Conservation (phyloP, 2,797 vertebrate genomes). For the Chelon labrosus region DNA sequence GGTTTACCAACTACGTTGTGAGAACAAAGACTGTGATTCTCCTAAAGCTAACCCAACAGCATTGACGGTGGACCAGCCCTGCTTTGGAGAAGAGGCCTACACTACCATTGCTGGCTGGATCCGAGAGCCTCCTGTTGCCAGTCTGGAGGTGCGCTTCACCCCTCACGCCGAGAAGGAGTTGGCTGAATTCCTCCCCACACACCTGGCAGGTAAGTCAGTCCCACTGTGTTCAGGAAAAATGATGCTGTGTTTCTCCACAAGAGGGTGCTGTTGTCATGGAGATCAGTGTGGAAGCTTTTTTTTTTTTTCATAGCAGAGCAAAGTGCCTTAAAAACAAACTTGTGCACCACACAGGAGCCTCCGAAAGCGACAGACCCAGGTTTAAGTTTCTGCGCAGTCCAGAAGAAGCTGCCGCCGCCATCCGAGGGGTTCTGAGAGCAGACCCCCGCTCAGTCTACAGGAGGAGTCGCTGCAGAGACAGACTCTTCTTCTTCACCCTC, state of each 20-base stretch:
- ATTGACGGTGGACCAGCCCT: constrained; percentile 19
- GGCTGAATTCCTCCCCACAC: constrained; percentile 77
- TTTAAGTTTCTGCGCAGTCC: constrained; percentile 87
- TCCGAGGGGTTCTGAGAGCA: constrained; percentile 87
- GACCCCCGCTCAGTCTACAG: constrained; percentile 92
- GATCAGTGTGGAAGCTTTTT: constrained; percentile 18
- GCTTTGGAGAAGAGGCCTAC: constrained; percentile 66
- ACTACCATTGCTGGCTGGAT: constrained; percentile 88
- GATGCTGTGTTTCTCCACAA: constrained; percentile 36
- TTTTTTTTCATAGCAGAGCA: not conserved
- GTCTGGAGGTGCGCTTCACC: constrained; percentile 89
- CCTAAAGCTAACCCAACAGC: constrained; percentile 20
- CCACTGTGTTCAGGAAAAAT: not conserved
- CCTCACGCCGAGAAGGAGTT: constrained; percentile 86
- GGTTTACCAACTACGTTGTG: constrained; percentile 17
- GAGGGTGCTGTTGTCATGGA: constrained; percentile 41
- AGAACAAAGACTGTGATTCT: constrained; percentile 7
- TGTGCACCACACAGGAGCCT: constrained; percentile 48
- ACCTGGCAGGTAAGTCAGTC: constrained; percentile 69
- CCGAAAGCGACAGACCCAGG: constrained; percentile 54
- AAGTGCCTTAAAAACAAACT: constrained; percentile 22
- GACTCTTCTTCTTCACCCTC: constrained; percentile 90
- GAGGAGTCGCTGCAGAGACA: constrained; percentile 87
- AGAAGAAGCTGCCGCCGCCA: constrained; percentile 85
- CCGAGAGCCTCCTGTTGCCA: constrained; percentile 82